phyloP scores from a whole-genome alignment of 2,113 vertebrate species.

The Pygathrix nemaeus region DNA sequence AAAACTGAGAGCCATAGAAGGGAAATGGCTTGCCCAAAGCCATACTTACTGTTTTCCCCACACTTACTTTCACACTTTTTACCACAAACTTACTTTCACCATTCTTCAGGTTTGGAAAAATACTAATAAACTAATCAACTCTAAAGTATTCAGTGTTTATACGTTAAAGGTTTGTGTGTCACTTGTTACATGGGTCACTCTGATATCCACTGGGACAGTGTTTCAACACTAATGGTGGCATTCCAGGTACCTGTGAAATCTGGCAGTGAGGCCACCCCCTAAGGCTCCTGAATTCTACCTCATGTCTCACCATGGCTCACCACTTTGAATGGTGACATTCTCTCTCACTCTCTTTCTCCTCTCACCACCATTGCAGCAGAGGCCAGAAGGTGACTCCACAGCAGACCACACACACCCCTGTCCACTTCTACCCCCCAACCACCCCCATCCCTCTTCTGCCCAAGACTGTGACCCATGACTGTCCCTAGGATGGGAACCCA shows the following conservation, averaged over 20 bases:
- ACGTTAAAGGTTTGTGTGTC: neutral
- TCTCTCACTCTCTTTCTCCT: neutral
- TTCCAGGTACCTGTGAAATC: neutral
- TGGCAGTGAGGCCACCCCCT: neutral
- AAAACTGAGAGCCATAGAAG: neutral
- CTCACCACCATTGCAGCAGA: neutral
- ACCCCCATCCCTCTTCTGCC: neutral
- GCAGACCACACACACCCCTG: neutral
- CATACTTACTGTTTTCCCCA: neutral
- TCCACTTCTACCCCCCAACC: neutral
- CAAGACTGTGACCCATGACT: neutral
- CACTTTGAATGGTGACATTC: neutral
- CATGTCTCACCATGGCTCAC: neutral
- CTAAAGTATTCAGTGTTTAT: neutral
- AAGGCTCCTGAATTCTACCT: neutral
- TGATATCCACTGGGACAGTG: neutral
- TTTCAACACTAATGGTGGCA: neutral
- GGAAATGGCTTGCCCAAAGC: neutral
- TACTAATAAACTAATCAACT: neutral
- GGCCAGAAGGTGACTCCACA: neutral
- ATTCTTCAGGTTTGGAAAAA: slow-evolving; percentile 39
- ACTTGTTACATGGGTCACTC: neutral
- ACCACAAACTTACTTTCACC: neutral
- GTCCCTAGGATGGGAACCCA: neutral
- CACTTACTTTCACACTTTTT: too few relatives aligned